phyloP scores from a whole-genome alignment of 2,797 vertebrate genomes.

The Centroberyx gerrardi region DNA sequence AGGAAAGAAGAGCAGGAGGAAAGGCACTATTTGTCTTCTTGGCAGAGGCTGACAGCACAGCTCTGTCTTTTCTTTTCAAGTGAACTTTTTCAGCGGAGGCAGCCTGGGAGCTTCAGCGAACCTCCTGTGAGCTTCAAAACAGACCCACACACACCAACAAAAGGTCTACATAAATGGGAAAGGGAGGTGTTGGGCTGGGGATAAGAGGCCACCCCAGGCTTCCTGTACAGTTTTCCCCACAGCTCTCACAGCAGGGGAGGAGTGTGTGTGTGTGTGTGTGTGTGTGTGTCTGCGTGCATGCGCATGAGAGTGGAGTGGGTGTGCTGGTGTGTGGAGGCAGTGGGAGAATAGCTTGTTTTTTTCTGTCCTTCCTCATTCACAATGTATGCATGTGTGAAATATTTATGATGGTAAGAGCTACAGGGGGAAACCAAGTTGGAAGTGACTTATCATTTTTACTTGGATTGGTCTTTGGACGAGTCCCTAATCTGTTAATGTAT shows the following conservation, averaged over 20 bases:
- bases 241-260: slow-evolving; percentile 47
- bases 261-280: slow-evolving; percentile 19
- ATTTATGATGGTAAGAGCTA: slow-evolving; percentile 61
- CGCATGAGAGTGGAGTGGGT: slow-evolving; percentile 3
- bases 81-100: slow-evolving; percentile 49
- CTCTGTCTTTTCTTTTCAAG: slow-evolving; percentile 52
- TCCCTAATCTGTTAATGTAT: background rate
- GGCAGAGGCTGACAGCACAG: slow-evolving; percentile 62
- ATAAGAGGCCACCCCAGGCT: slow-evolving; percentile 28
- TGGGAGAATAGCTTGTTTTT: slow-evolving; percentile 16
- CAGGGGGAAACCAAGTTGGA: slow-evolving; percentile 33
- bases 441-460: slow-evolving; percentile 45
- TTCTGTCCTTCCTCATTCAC: slow-evolving; percentile 53
- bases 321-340: slow-evolving; percentile 24
- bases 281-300: background rate
- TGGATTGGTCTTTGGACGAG: slow-evolving; percentile 3
- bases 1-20: slow-evolving; percentile 33
- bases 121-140: slow-evolving; percentile 6
- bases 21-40: slow-evolving; percentile 68
- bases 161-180: slow-evolving; percentile 20
- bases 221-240: slow-evolving; percentile 24
- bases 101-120: slow-evolving; percentile 37
- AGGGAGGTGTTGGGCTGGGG: slow-evolving; percentile 29
- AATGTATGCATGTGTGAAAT: slow-evolving; percentile 69
- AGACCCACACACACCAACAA: slow-evolving; percentile 16